Base-by-base conservation (phyloP, 2,113 vertebrate genomes). In the Silurus asotus region DNA sequence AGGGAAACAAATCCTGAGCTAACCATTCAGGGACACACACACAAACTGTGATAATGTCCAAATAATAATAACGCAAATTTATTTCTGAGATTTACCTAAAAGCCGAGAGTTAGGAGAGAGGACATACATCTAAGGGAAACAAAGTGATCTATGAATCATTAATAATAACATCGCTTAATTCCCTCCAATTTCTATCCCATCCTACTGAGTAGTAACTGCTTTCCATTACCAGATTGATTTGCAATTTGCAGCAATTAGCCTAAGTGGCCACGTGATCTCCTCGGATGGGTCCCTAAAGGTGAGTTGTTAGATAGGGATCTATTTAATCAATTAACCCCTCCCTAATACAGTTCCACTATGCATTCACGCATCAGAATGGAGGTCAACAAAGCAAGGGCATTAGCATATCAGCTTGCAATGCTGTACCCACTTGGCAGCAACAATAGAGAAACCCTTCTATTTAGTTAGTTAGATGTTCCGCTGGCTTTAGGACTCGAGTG, bases 161-260 rank as follows among this genome's bases (percentile, higher is more conserved):
- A 56, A 62, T 62, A 70, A 72, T 59, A 62, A 74, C 56, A 74
- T 85, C 11, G 4, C 37, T 51, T 81, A 59, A 72, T 81, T 86
- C 56, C 45, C n/a, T 23, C 56, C 55, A 72, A 37, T 86, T 64
- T 69, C 82, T 76, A 53, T 74, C 53, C 10, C 45, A 19, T 58
- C 23, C n/a, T 59, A 62, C 37, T 23, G 17, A 5, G 45, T 25
- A 51, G 23, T 37, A 81, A 86, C 17, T 55, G 58, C 64, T 64
- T 86, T 86, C 79, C 69, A 86, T 82, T 62, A 64, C 19, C 64
- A 19, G 58, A 64, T 74, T 74, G 67, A 59, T 74, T 49, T 61
- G 37, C 69, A 84, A 25, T 74, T 74, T 75, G 20, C 25, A 45
- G 67, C 56, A 82, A 86, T 86, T 86, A 86, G 69, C n/a, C 79